Evolutionary conservation across 1,140 invertebrate species (phyloP).

Genomic region (Camponotus vicinus): DNA sequence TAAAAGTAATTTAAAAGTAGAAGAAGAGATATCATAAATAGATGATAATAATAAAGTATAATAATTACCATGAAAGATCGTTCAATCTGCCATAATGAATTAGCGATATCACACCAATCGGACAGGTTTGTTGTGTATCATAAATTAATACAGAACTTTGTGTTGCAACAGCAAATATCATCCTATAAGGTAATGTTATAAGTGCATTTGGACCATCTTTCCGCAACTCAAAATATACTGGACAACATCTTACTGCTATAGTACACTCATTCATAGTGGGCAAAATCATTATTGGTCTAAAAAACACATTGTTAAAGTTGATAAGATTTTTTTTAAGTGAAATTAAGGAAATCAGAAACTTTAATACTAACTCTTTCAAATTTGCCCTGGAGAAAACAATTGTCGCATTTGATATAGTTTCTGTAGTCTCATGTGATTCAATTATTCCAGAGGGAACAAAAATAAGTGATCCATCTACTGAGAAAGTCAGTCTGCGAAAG

Average conservation of each 20-base stretch:
- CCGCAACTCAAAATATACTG: conserved; percentile 90
- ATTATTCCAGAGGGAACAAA: conserved; percentile 94
- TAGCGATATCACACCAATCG: conserved; percentile 95
- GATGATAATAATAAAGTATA: background rate
- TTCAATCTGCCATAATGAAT: conserved; percentile 98
- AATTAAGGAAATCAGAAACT: background rate
- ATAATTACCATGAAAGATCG: conserved; percentile 93
- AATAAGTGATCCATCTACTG: conserved; percentile 95
- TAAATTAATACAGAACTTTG: conserved; percentile 95
- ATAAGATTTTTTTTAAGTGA: background rate
- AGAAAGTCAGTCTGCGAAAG: conserved; percentile 95
- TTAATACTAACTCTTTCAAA: conserved; percentile 89
- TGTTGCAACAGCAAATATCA: conserved; percentile 96
- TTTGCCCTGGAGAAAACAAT: conserved; percentile 93
- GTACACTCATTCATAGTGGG: conserved; percentile 93
- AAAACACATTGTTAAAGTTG: conserved; percentile 57
- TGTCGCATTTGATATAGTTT: conserved; percentile 90
- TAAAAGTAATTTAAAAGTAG: conserved; percentile 5
- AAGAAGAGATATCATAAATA: background rate
- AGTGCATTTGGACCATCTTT: conserved; percentile 86
- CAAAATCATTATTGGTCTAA: conserved; percentile 93
- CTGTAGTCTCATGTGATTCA: conserved; percentile 87
- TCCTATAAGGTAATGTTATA: conserved; percentile 92
- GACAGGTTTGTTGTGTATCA: conserved; percentile 95
- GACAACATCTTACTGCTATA: conserved; percentile 94